Evolutionary conservation across 2,888 invertebrate species (phyloP), one percentile per base, ranked within the genome.

Genomic region (Philonicus albiceps): DNA sequence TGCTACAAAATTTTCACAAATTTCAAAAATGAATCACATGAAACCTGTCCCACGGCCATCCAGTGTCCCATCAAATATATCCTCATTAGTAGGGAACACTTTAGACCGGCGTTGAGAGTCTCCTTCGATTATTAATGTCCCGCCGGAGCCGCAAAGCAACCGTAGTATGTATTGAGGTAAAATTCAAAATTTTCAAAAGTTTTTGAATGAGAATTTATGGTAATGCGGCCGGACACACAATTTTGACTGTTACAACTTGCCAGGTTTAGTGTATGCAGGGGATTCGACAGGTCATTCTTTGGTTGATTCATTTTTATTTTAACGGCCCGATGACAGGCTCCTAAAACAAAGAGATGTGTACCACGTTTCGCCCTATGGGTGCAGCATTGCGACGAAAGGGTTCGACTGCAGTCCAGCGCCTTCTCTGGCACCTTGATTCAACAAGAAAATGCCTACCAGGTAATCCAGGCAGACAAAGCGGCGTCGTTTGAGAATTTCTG

Each of bases 301-400:
- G 83, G 76, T 86, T 81, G 86, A 86, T 87, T 87, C 86, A 86
- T 87, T 87, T 87, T 86, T 86, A 86, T 87, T 78, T 87, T 87
- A 83, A 75, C 81, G 40, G 49, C 30, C 40, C 76, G 76, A 8
- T 87, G 87, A 87, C 86, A 87, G 73, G 86, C 27, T 34, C 85
- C 55, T 86, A 86, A 87, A 87, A 87, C 87, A 87, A 87, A 87
- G 87, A 64, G 19, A n/a, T 31, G 31, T 81, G 64, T 55, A 81
- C 81, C 19, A 30, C 78, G 31, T 49, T 31, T 30, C n/a, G 22
- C 13, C 16, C 27, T 55, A 19, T 55, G 40, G 76, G 16, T 43
- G 43, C 37, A 27, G 34, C 40, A 27, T 64, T 43, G 76, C 19
- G 37, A 76, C n/a, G 34, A 30, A 64, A 64, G 64, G 53, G 64